Base-by-base conservation (phyloP, 2,113 vertebrate species). In the Emydura subglobosa region DNA sequence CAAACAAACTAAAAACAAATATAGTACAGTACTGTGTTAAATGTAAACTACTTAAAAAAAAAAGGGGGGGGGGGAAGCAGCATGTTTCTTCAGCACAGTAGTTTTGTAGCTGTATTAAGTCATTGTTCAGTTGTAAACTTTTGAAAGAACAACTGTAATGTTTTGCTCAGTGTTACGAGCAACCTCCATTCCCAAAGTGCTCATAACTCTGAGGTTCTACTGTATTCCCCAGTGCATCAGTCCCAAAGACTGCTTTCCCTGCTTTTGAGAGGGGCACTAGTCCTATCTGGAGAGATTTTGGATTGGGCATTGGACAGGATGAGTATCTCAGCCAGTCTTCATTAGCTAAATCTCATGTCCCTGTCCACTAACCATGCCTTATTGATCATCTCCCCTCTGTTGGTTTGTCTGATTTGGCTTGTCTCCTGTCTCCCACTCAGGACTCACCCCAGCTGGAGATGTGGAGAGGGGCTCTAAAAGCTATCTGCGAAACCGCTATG, bases 381-480 rank as follows among this genome's bases (percentile, higher is more conserved):
- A 7, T 49, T 68, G 49, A 31, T 74, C 9, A 51, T 87, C 34
- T 83, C 55, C 79, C 55, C 27, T 21, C 21, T 34, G 51, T 34
- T 78, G 21, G 7, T 49, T 92, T 92, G 74, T 55, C 44, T 57
- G 78, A 10, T 83, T 81, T 68, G 91, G 14, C 16, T 42, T 97
- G 54, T 92, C n/a, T 72, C 59, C 83, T 91, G 34, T 86, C 12
- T 97, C 53, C 47, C 34, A 24, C 85, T 61, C 98, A 99, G 99
- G 98, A 44, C 99, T 99, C 0, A 97, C 98, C 53, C 98, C 98
- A 55, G 99, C 97, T 12, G 99, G 99, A 25, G 99, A 99, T 0
- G 98, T 99, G 25, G 99, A 99, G 92, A 99, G 99, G 94, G 99
- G 99, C 49, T 99, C 99, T 91, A 99, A 98, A 94, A 98, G 97